A percentile compares a stretch with the other conserved stretches of the same genome.
These are phyloP conservation scores for Pitangus sulphuratus DNA, from an alignment of 2,797 vertebrate species.

Conservation along the genomic window DNA sequence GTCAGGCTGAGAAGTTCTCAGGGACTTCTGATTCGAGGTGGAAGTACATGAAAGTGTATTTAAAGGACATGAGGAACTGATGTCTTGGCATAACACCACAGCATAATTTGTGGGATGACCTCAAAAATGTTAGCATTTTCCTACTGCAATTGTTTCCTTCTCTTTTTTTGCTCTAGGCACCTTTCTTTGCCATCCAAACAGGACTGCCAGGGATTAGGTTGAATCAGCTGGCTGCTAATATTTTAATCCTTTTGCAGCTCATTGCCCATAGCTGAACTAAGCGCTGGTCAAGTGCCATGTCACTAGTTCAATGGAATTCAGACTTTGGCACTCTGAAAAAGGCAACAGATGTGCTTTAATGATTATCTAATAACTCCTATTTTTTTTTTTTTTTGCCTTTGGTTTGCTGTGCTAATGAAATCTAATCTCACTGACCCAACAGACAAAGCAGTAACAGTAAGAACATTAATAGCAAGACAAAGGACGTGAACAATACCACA, in stretches of 20 bases:
- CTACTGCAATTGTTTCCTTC: slow-evolving; percentile 47
- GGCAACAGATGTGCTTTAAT: slow-evolving; percentile 63
- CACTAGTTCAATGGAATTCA: slow-evolving; percentile 68
- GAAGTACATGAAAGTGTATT: neutral
- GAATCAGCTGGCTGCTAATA: slow-evolving; percentile 26
- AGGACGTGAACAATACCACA: slow-evolving; percentile 5
- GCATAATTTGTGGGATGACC: neutral
- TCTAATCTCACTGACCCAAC: slow-evolving; percentile 52
- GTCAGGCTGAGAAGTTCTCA: neutral
- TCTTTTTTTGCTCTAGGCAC: neutral
- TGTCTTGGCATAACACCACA: neutral
- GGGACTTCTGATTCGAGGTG: neutral
- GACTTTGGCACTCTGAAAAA: slow-evolving; percentile 66
- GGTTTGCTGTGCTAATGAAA: slow-evolving; percentile 59
- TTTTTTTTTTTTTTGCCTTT: neutral
- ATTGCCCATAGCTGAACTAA: slow-evolving; percentile 64
- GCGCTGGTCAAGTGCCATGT: slow-evolving; percentile 60
- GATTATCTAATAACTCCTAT: slow-evolving; percentile 55
- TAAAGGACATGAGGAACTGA: neutral
- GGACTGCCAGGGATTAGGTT: slow-evolving; percentile 7
- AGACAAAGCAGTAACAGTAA: slow-evolving; percentile 24
- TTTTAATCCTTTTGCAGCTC: slow-evolving; percentile 67
- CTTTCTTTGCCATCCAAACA: slow-evolving; percentile 41
- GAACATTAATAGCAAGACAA: slow-evolving; percentile 52
- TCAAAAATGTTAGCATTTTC: slow-evolving; percentile 34